Evolutionary conservation across 2,797 vertebrate species (phyloP), one percentile per base, ranked within the genome.

Genomic region (Paedocypris micromegethes): DNA sequence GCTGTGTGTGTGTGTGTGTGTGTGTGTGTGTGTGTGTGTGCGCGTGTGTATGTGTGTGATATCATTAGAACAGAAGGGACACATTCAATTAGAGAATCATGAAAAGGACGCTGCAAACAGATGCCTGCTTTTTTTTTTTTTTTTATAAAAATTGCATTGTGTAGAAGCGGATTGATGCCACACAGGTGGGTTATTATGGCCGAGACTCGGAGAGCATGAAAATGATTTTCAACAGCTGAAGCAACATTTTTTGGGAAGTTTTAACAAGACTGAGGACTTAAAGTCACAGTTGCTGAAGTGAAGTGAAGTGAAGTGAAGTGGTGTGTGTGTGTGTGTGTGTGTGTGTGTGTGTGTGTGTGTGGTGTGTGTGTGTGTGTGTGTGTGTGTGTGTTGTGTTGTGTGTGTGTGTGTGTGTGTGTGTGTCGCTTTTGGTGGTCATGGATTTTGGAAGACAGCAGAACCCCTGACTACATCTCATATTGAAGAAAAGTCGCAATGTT

Each of bases 21-120:
- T 23, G 23, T 23, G 23, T 23, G 23, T 23, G 23, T 23, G 23
- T 23, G 23, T 23, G 23, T 23, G 23, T 23, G 23, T 23, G 23
- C 1, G 23, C 1, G 23, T 23, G 23, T 23, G 23, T 23, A 1
- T 74, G 72, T 55, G 9, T 42, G 45, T 66, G 64, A 77, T 77
- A 73, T 72, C 60, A 74, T 77, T 64, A 56, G 54, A 79, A 79
- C 78, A 73, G 69, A 77, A 73, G 78, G 75, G 69, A 72, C 57
- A 69, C 67, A 60, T 72, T 75, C 68, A 66, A 77, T 75, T 65
- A 77, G 67, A 67, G 70, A 75, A 67, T 53, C 63, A 73, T 70
- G 58, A 75, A 73, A 73, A 67, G 66, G 72, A 64, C 47, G 50
- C 61, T 58, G 49, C 8, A 53, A 74, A 78, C 78, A 78, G 78